These are phyloP conservation scores for Dromas ardeola DNA, from an alignment of 2,113 vertebrate species.

Conservation along the genomic window DNA sequence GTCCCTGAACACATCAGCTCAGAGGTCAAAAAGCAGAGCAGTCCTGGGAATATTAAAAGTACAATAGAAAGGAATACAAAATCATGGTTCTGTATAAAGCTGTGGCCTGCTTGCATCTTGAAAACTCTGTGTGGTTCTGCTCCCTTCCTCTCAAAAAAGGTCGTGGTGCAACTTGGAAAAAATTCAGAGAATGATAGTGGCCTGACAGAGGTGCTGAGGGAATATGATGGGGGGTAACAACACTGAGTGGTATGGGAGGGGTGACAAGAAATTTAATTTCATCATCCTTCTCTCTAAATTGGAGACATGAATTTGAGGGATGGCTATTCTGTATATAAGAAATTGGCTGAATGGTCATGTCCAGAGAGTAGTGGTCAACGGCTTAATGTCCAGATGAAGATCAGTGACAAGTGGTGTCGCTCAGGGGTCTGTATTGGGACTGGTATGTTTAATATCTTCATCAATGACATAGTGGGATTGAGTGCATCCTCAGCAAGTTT, in stretches of 20 bases:
- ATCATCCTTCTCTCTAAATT: neutral
- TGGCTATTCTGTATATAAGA: neutral
- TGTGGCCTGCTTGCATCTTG: neutral
- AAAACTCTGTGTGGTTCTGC: neutral
- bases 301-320: neutral
- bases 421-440: neutral
- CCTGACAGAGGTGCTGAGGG: rapidly evolving
- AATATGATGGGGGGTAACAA: neutral
- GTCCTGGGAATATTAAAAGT: neutral
- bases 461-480: neutral
- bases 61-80: neutral
- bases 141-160: neutral
- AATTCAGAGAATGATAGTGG: neutral
- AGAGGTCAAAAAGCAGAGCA: neutral
- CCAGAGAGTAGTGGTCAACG: neutral
- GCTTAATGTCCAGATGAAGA: neutral
- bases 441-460: neutral
- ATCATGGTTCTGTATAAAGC: neutral
- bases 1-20: neutral
- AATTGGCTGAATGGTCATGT: neutral
- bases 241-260: neutral
- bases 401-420: neutral
- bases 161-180: neutral
- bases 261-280: neutral
- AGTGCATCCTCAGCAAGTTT: neutral